phyloP scores from a whole-genome alignment of 2,113 vertebrate species.

The Cololabis saira region DNA sequence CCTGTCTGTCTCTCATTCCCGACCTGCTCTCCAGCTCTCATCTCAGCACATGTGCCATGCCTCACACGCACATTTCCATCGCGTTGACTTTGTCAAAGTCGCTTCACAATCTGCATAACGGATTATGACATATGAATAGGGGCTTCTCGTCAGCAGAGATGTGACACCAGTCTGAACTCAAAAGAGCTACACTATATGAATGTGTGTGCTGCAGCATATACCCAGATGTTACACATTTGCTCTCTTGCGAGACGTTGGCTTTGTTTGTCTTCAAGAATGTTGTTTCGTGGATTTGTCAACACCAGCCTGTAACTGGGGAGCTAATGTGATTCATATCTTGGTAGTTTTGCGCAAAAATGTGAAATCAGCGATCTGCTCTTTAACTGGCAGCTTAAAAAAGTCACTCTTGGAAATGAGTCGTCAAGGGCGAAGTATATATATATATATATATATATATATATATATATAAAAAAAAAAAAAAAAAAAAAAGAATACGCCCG shows the following conservation, averaged over 20 bases:
- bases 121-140: background rate
- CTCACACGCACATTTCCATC: constrained; percentile 18
- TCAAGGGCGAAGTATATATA: background rate
- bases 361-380: background rate
- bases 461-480: too few species aligned
- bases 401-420: constrained; percentile 1
- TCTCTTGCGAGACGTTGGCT: too few species aligned
- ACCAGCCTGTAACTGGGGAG: background rate
- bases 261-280: background rate
- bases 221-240: too few species aligned
- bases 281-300: constrained; percentile 1
- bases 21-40: constrained; percentile 14
- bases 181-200: background rate
- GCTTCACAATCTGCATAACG: background rate
- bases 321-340: constrained; percentile 12
- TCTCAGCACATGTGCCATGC: constrained; percentile 11
- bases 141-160: background rate
- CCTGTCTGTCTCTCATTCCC: constrained; percentile 4
- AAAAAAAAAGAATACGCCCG: too few species aligned
- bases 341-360: constrained; percentile 1
- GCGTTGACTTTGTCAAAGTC: constrained; percentile 35
- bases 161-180: background rate
- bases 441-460: too few species aligned
- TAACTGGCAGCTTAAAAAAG: background rate
- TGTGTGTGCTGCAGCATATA: too few species aligned